Evolutionary conservation across 1,140 invertebrate genomes (phyloP), one percentile per base, ranked within the genome.

Genomic region (Drosophila tani): DNA sequence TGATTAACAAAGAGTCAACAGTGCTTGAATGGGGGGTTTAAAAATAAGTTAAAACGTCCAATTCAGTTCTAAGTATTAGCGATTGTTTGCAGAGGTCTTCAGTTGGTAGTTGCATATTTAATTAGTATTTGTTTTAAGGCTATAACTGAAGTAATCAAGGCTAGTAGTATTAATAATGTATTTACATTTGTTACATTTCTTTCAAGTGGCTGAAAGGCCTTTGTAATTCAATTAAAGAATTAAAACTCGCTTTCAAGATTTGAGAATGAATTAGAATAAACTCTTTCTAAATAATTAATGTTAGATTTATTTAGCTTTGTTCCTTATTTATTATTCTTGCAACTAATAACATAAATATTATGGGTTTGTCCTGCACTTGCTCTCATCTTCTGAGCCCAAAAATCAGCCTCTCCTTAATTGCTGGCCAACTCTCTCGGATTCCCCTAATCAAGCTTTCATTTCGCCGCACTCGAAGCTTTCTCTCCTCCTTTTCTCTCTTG

Each of bases 391-490:
- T 59, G 53, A 46, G 66, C 58, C 73, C 66, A 71, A 67, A 66
- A 38, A 58, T 51, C 45, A 41, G 53, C 24, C 64, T 50, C 49
- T 68, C 55, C 49, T 35, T 62, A 62, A 68, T 76, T 55, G 38
- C 14, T 15, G 2, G 21, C 12, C 4, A 7, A 32, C 35, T 57
- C 53, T 57, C 45, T 43, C 1, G 17, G 12, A 21, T 50, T 41
- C 55, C 43, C 17, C 49, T 77, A 78, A 78, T 78, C 75, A 78
- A 78, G 75, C 75, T 78, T 63, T 78, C 65, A 51, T 63, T 62
- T 75, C 62, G 60, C 68, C 46, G 62, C 58, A 51, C 1, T 41
- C 27, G 15, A 68, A 64, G 62, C 78, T 75, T 69, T 69, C 65
- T 45, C 71, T 65, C n/a, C 53, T 64, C 56, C 47, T 59, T 47